A percentile compares a stretch with the other conserved stretches of the same genome.
Evolutionary conservation across 2,797 vertebrate species (phyloP).

Genomic region (Ptychobarbus kaznakovi): DNA sequence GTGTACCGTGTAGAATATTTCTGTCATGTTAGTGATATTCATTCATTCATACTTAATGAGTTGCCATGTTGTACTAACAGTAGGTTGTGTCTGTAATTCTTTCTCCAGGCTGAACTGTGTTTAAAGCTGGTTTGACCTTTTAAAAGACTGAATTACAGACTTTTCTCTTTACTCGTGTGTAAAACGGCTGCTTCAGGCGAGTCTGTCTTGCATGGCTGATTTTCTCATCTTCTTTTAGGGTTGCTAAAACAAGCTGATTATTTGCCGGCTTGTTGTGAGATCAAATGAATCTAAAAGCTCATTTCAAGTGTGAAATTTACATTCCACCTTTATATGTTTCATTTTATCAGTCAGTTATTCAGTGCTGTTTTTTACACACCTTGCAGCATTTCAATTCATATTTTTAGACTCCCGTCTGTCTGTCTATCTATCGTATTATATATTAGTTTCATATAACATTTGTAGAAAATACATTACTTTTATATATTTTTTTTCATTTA

Average conservation of each 20-base stretch:
- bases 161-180: constrained; percentile 10
- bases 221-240: constrained; percentile 11
- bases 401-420: too few relatives aligned
- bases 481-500: too few relatives aligned
- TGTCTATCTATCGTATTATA: not conserved
- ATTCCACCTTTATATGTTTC: not conserved
- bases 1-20: not conserved
- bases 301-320: constrained; percentile 19
- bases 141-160: constrained; percentile 28
- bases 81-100: constrained; percentile 2
- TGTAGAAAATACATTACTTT: not conserved
- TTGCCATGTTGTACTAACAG: not conserved
- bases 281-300: constrained; percentile 17
- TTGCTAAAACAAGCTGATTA: constrained; percentile 26
- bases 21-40: not conserved
- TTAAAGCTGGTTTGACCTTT: constrained; percentile 42
- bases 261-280: constrained; percentile 7
- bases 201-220: constrained; percentile 30
- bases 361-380: not conserved
- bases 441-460: not conserved
- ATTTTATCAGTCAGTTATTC: constrained; percentile 4
- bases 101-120: constrained; percentile 29
- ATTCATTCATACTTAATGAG: not conserved
- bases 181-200: constrained; percentile 15
- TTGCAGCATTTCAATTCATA: not conserved